Percentiles rank a stretch among this genome's conserved stretches.
Evolutionary conservation across 2,113 vertebrate genomes (phyloP).

Genomic region (Trematomus loennbergii): DNA sequence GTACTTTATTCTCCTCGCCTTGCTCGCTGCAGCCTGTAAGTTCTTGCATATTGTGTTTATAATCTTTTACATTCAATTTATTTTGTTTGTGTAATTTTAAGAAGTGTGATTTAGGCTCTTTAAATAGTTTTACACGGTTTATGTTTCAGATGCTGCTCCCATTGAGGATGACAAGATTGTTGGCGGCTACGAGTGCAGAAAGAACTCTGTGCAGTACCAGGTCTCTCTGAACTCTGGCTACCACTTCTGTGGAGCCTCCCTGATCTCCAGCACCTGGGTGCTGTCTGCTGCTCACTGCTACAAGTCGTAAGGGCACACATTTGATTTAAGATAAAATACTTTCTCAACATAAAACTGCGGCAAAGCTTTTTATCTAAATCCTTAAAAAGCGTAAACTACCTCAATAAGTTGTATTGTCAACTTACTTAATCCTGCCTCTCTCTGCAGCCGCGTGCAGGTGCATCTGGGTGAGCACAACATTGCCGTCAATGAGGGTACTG

Average conservation of each 20-base stretch:
- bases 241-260: conserved; percentile 85
- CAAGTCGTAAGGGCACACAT: conserved; percentile 78
- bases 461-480: conserved; percentile 88
- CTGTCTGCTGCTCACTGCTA: conserved; percentile 91
- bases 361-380: no score
- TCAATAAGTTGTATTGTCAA: background rate
- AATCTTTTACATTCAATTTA: background rate
- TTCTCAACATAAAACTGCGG: no score
- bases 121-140: background rate
- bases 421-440: conserved; percentile 1
- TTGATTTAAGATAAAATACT: no score
- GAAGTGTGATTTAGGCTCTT: background rate
- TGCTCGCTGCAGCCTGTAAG: conserved; percentile 80
- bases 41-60: background rate
- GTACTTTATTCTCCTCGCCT: conserved; percentile 78
- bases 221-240: conserved; percentile 86
- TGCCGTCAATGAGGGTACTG: conserved; percentile 74
- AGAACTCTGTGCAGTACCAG: conserved; percentile 81
- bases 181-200: conserved; percentile 85
- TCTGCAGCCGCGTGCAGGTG: conserved; percentile 74
- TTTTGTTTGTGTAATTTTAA: background rate
- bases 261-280: conserved; percentile 87
- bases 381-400: no score
- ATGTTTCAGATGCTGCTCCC: conserved; percentile 72
- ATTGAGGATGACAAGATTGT: conserved; percentile 86